A percentile compares a stretch with the other conserved stretches of the same genome.
These are phyloP conservation scores for Mirounga angustirostris DNA, from an alignment of 2,113 vertebrate species.

Conservation along the genomic window DNA sequence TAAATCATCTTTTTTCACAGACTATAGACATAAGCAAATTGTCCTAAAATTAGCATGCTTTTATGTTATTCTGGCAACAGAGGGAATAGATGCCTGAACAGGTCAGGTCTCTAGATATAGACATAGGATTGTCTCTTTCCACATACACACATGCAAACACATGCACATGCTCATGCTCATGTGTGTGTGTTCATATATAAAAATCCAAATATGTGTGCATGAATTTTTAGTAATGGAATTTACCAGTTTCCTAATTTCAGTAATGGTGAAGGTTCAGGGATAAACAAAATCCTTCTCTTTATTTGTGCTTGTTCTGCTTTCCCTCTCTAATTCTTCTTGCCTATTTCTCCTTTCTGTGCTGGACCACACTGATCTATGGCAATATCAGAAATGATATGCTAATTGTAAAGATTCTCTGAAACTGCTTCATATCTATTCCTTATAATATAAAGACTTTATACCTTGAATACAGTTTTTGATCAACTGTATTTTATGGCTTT, in stretches of 20 bases:
- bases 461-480: neutral
- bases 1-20: neutral
- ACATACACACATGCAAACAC: neutral
- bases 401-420: neutral
- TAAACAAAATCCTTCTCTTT: neutral
- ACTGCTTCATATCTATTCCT: neutral
- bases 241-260: neutral
- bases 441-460: neutral
- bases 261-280: neutral
- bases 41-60: neutral
- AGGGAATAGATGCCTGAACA: neutral
- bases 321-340: neutral
- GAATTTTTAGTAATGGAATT: neutral
- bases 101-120: neutral
- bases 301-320: neutral
- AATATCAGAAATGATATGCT: conserved; percentile 24
- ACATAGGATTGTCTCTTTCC: neutral
- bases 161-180: neutral
- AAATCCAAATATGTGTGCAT: neutral
- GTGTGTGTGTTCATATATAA: neutral
- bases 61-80: neutral
- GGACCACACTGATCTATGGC: neutral
- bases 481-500: conserved; percentile 12
- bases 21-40: neutral
- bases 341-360: neutral